These are phyloP conservation scores for Dipodomys stephensi DNA, from an alignment of 2,113 vertebrate genomes.

Conservation along the genomic window DNA sequence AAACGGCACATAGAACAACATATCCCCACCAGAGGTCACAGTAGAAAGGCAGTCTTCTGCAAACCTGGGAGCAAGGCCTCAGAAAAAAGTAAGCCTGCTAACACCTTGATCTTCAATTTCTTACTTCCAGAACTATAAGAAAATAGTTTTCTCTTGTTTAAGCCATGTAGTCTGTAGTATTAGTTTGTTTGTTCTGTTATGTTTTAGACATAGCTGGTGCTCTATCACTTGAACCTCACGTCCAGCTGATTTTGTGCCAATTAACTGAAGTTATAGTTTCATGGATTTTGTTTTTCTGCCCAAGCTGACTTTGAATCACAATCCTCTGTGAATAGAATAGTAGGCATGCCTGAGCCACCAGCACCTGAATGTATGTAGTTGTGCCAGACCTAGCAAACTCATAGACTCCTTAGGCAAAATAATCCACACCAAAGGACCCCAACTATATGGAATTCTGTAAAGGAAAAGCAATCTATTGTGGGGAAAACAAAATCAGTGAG, in stretches of 20 bases:
- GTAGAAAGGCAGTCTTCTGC: background rate
- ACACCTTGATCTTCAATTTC: background rate
- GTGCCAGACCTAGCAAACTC: background rate
- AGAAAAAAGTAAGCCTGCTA: background rate
- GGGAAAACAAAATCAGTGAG: background rate
- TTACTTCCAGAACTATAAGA: too few species aligned
- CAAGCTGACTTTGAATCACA: too few species aligned
- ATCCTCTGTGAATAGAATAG: too few species aligned
- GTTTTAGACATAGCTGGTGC: too few species aligned
- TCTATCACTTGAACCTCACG: background rate
- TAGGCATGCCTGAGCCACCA: too few species aligned
- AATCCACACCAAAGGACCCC: background rate
- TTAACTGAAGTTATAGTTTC: too few species aligned
- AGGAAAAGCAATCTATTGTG: background rate
- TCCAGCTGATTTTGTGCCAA: background rate
- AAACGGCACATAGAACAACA: background rate
- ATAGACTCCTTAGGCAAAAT: background rate
- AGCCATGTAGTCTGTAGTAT: background rate
- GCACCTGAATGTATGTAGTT: background rate
- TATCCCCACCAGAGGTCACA: background rate
- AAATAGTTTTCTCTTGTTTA: too few species aligned
- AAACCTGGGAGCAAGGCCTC: background rate
- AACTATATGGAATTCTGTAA: conserved; percentile 9
- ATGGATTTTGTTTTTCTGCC: too few species aligned
- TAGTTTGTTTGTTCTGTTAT: too few species aligned